Conservation (phyloP, 2,888 invertebrate species). For the Volucella inanis region DNA sequence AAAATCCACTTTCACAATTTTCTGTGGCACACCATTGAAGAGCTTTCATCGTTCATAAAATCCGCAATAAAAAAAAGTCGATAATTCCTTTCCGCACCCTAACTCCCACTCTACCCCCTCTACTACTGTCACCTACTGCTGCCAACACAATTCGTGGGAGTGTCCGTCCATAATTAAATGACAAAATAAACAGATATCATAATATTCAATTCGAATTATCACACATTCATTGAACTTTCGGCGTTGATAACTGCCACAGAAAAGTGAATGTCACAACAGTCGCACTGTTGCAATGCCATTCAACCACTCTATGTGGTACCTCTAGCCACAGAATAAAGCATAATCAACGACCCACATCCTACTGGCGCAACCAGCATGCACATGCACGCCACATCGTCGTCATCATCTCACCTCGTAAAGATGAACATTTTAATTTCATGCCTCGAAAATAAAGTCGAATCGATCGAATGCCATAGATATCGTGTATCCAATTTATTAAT, state of each 20-base stretch:
- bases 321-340: not conserved
- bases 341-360: conserved; percentile 5
- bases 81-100: too few species aligned
- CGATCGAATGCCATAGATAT: conserved; percentile 69
- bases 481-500: conserved; percentile 44
- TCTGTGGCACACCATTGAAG: too few species aligned
- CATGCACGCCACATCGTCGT: not conserved
- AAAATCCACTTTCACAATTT: too few species aligned
- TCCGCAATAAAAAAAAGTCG: too few species aligned
- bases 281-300: conserved; percentile 14
- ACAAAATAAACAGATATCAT: conserved; percentile 50
- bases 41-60: too few species aligned
- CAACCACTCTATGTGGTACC: conserved; percentile 10
- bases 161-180: conserved; percentile 52
- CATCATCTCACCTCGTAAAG: conserved; percentile 58
- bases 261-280: conserved; percentile 44
- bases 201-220: conserved; percentile 54
- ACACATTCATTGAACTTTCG: conserved; percentile 32
- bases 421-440: conserved; percentile 68
- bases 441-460: conserved; percentile 67
- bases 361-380: conserved; percentile 4
- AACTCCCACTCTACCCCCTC: too few species aligned
- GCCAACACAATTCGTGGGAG: not conserved
- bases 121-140: not conserved
- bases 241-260: conserved; percentile 30